Conservation (phyloP, 2,797 vertebrate genomes). For the Australoheros facetus region DNA sequence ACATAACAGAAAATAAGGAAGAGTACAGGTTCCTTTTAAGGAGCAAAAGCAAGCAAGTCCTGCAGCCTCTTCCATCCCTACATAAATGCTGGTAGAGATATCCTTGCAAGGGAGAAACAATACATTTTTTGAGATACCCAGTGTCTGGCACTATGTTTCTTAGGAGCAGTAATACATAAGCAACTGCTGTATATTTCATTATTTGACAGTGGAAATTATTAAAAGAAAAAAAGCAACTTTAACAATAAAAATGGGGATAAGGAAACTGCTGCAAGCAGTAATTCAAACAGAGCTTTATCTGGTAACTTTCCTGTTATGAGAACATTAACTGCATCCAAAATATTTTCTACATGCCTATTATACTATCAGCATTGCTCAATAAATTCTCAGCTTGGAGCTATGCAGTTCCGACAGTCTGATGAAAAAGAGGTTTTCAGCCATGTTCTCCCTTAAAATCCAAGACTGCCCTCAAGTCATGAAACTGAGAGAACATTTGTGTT, state of each 20-base stretch:
- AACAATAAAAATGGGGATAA: slow-evolving; percentile 6
- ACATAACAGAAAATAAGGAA: background rate
- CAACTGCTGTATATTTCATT: slow-evolving; percentile 17
- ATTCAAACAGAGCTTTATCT: slow-evolving; percentile 25
- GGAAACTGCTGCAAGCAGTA: slow-evolving; percentile 8
- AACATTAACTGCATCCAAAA: slow-evolving; percentile 21
- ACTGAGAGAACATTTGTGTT: slow-evolving; percentile 13
- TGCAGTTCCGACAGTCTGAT: slow-evolving; percentile 28
- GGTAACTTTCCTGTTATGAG: slow-evolving; percentile 8
- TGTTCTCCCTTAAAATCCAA: background rate
- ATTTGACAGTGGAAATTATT: slow-evolving; percentile 39
- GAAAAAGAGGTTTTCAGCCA: slow-evolving; percentile 30
- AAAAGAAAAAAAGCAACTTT: slow-evolving; percentile 31
- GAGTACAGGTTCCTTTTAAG: background rate
- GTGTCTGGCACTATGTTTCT: slow-evolving; percentile 21
- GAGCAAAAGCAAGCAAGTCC: background rate
- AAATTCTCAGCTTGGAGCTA: slow-evolving; percentile 19
- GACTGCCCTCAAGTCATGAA: slow-evolving; percentile 16
- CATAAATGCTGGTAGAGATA: background rate
- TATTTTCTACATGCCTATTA: slow-evolving; percentile 13
- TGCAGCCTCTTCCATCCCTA: background rate
- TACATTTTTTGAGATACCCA: slow-evolving; percentile 13
- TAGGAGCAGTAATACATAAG: slow-evolving; percentile 18
- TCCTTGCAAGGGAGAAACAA: slow-evolving; percentile 14
- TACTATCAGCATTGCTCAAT: background rate